These are phyloP conservation scores for Zele albiditarsus DNA, from an alignment of 2,888 invertebrate species.

Conservation along the genomic window DNA sequence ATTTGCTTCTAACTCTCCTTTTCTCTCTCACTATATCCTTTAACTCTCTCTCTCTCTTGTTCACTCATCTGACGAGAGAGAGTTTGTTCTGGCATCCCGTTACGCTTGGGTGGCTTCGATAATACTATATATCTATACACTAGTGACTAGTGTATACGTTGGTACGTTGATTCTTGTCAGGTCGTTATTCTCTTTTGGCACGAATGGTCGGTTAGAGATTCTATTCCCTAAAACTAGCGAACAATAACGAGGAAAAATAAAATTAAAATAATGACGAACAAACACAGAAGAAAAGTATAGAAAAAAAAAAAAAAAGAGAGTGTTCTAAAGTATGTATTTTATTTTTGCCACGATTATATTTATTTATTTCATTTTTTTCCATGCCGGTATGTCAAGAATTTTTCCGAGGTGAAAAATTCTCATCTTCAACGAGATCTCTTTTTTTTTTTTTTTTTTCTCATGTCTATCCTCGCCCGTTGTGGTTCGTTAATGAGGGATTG, in stretches of 20 bases:
- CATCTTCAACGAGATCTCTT: neutral
- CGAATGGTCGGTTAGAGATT: neutral
- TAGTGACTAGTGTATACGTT: neutral
- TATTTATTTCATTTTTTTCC: neutral
- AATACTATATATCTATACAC: slow-evolving; percentile 40
- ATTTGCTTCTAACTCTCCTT: slow-evolving; percentile 5
- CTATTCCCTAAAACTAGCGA: neutral
- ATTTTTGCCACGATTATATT: too few species aligned
- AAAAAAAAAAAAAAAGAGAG: too few species aligned
- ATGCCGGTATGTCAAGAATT: neutral
- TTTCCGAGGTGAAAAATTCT: neutral
- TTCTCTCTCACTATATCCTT: neutral
- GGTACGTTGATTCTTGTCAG: slow-evolving; percentile 19
- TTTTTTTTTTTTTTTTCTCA: neutral
- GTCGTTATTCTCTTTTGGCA: slow-evolving; percentile 32
- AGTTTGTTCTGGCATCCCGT: slow-evolving; percentile 36
- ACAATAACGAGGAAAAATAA: slow-evolving; percentile 23
- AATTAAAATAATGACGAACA: neutral
- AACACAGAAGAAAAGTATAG: too few species aligned
- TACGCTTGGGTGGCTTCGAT: slow-evolving; percentile 49
- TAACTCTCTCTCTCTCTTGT: neutral
- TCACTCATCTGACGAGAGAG: slow-evolving; percentile 6
- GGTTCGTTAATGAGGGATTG: neutral
- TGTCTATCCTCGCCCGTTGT: neutral
- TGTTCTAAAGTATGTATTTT: neutral